phyloP scores from a whole-genome alignment of 1,140 invertebrate genomes.

The Aphaenogaster ashmeadi region DNA sequence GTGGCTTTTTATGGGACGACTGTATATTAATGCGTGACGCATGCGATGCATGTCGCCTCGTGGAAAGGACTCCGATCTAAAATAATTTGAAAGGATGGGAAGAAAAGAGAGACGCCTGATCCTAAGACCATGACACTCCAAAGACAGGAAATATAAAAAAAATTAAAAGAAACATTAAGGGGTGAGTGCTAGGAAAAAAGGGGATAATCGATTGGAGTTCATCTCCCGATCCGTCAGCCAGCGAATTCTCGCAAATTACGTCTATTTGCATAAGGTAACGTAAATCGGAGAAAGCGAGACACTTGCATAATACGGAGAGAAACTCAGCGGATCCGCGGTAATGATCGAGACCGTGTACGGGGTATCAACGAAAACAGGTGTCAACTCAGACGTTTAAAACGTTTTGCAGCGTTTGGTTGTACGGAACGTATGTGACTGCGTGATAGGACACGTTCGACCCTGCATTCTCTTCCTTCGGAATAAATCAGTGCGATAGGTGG shows the following conservation, averaged over 20 bases:
- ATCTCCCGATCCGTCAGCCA: not conserved
- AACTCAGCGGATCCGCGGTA: constrained; percentile 16
- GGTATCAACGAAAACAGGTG: not conserved
- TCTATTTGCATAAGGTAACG: constrained; percentile 26
- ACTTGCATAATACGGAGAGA: constrained; percentile 41
- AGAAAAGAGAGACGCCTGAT: not conserved
- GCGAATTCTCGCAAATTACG: not conserved
- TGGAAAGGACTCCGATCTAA: not conserved
- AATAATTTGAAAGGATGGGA: not conserved
- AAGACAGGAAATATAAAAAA: not conserved
- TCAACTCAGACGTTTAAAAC: constrained; percentile 4
- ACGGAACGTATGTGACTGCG: not conserved
- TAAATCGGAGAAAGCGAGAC: constrained; percentile 34
- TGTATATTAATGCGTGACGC: not conserved
- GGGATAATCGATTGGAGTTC: not conserved
- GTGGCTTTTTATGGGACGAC: not conserved
- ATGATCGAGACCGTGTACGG: constrained; percentile 6
- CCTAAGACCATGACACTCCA: not conserved
- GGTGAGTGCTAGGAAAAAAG: not conserved
- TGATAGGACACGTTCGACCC: constrained; percentile 32
- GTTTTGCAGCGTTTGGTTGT: constrained; percentile 43
- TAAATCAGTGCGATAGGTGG: constrained; percentile 72
- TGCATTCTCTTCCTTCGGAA: constrained; percentile 34
- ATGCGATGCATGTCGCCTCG: not conserved
- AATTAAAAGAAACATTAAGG: not conserved